Base-by-base conservation (phyloP, 2,888 invertebrate genomes). In the Limnephilus marmoratus region DNA sequence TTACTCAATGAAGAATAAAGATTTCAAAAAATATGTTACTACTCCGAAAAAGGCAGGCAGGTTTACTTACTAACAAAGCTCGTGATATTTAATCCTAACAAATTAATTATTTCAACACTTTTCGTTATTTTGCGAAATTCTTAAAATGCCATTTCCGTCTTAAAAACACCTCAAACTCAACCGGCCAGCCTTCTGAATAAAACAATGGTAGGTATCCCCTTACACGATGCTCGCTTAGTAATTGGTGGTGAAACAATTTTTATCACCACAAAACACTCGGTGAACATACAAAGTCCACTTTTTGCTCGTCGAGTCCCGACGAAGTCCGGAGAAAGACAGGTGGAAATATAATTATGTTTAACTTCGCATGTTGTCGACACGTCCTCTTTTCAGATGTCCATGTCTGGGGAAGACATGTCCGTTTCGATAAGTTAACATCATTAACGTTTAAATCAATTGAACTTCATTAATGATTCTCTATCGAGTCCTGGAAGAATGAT, bases 161-260 rank as follows among this genome's bases (percentile, higher is more conserved):
- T 53, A 24, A 68, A 68, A 68, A 24, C 68, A n/a, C 68, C 68
- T 24, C 68, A 9, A 68, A 68, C 24, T 5, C 53, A 24, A 68
- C 68, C 9, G 9, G 68, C 9, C 68, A 24, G 68, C 24, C 24
- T 1, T n/a, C 68, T 9, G 68, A 68, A 24, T 68, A 24, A 53
- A 68, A 68, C 68, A 68, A 68, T n/a, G 68, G 68, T 68, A 68
- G 68, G n/a, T 68, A n/a, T 68, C n/a, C 68, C n/a, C 68, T 68
- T 68, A 68, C 68, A 68, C 24, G 68, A 68, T 68, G 68, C 68
- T 68, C 68, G 68, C 68, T 68, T 68, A 68, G 68, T 68, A 68
- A 68, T 68, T 68, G 68, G 68, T 68, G n/a, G 68, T 24, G 24
- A 68, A n/a, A 68, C 68, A 68, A 68, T 68, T 68, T 68, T 68